A percentile compares a stretch with the other conserved stretches of the same genome.
phyloP scores from a whole-genome alignment of 2,888 invertebrate genomes.

The Dryomyza anilis region DNA sequence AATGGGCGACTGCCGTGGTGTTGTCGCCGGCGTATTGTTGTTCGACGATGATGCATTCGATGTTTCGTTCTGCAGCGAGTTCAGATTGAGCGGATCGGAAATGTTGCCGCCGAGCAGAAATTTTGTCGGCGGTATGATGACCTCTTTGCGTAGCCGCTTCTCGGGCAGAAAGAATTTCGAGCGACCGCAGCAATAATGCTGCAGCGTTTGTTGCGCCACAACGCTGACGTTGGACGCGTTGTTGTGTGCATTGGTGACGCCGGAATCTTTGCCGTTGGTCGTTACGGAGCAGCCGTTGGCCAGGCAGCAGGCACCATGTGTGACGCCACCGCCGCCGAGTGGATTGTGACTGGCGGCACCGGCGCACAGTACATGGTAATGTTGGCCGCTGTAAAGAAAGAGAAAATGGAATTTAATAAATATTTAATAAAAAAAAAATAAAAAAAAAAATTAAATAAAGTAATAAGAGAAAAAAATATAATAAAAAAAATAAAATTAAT shows the following conservation, averaged over 20 bases:
- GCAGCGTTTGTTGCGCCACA: constrained; percentile 36
- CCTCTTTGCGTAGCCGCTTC: constrained; percentile 75
- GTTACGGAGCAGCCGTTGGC: constrained; percentile 47
- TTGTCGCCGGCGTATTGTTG: constrained; percentile 81
- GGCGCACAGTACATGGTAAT: constrained; percentile 53
- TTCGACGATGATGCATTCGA: constrained; percentile 68
- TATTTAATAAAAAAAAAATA: too few species aligned
- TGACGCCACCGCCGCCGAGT: constrained; percentile 39
- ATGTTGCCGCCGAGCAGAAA: constrained; percentile 92
- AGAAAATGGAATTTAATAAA: neutral
- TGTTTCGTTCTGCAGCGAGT: constrained; percentile 85
- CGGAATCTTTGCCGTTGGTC: constrained; percentile 22
- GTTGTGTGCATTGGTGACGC: constrained; percentile 27
- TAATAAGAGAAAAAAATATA: neutral
- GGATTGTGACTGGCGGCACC: constrained; percentile 43
- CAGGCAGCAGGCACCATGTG: constrained; percentile 45
- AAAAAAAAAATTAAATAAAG: too few species aligned
- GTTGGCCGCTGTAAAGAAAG: constrained; percentile 36
- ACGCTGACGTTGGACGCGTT: constrained; percentile 29
- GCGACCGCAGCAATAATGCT: constrained; percentile 55
- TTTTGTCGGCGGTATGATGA: constrained; percentile 86
- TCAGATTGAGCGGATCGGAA: constrained; percentile 91
- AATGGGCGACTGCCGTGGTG: constrained; percentile 73
- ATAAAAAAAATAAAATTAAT: neutral
- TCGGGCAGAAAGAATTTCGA: constrained; percentile 78